Evolutionary conservation across 2,113 vertebrate genomes (phyloP).

Genomic region (Coryphaenoides rupestris): DNA sequence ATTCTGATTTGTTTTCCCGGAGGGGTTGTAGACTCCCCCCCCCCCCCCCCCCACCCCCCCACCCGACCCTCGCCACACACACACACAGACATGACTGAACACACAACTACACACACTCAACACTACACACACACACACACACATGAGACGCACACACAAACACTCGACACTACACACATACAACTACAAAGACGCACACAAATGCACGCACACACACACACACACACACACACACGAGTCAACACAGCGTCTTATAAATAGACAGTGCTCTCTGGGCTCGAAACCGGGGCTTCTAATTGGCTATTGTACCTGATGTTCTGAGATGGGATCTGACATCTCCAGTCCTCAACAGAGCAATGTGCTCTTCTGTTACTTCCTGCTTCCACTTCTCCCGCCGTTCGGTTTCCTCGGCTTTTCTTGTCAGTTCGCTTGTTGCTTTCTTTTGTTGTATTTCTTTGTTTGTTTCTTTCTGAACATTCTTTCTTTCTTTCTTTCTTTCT

Average conservation of each 20-base stretch:
- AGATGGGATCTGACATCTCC: slow-evolving; percentile 45
- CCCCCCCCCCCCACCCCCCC: background rate
- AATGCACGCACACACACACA: background rate
- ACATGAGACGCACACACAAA: too few relatives aligned
- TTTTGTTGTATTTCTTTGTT: background rate
- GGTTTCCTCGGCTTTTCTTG: too few relatives aligned
- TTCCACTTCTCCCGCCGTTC: background rate
- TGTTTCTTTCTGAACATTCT: background rate
- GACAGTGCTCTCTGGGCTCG: slow-evolving; percentile 28
- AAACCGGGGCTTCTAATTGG: slow-evolving; percentile 50
- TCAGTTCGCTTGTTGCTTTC: background rate
- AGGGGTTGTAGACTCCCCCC: slow-evolving; percentile 10
- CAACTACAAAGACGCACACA: too few relatives aligned
- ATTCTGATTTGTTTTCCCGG: slow-evolving; percentile 18
- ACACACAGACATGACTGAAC: too few relatives aligned
- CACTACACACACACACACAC: background rate
- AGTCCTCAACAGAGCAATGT: slow-evolving; percentile 25
- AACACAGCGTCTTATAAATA: slow-evolving; percentile 4
- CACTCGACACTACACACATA: too few relatives aligned
- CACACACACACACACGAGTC: background rate
- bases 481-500: background rate
- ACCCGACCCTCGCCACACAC: background rate
- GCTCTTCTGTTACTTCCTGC: slow-evolving; percentile 25
- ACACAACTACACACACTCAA: background rate
- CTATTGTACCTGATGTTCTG: slow-evolving; percentile 36